A percentile compares a stretch with the other conserved stretches of the same genome.
phyloP scores from a whole-genome alignment of 2,797 vertebrate species.

The Nyctalus aviator region DNA sequence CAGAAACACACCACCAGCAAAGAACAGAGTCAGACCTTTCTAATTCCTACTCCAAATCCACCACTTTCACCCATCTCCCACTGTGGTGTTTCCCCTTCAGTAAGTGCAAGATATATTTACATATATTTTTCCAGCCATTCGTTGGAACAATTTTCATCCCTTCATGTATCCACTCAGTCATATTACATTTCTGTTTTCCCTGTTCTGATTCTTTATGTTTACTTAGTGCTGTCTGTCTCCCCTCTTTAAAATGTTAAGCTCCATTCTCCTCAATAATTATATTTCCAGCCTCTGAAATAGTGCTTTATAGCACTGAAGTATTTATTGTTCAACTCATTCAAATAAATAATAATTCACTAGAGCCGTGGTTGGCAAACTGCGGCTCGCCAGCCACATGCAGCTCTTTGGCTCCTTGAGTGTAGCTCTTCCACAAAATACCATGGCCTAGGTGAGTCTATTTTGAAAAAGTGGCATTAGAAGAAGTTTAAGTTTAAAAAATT shows the following conservation, averaged over 20 bases:
- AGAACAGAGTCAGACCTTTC: neutral
- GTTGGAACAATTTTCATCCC: neutral
- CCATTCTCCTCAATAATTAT: neutral
- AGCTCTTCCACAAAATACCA: too few relatives aligned
- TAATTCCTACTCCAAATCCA: neutral
- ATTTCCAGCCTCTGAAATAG: neutral
- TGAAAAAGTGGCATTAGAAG: too few relatives aligned
- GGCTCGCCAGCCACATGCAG: too few relatives aligned
- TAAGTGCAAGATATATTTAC: neutral
- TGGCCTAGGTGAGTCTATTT: too few relatives aligned
- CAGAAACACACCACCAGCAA: neutral
- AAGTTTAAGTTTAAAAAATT: too few relatives aligned
- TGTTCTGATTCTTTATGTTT: neutral
- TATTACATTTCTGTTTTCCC: neutral
- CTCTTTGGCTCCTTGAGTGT: too few relatives aligned
- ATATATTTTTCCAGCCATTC: neutral
- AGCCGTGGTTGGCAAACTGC: too few relatives aligned
- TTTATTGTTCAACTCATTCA: conserved; percentile 42
- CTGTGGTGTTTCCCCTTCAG: neutral
- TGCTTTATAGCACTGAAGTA: neutral
- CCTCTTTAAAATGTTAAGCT: neutral
- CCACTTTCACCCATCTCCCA: neutral
- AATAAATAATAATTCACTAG: neutral
- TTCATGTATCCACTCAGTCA: neutral
- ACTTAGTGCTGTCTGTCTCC: neutral